phyloP scores from a whole-genome alignment of 2,888 invertebrate genomes.

The Leptarthrus brevirostris region DNA sequence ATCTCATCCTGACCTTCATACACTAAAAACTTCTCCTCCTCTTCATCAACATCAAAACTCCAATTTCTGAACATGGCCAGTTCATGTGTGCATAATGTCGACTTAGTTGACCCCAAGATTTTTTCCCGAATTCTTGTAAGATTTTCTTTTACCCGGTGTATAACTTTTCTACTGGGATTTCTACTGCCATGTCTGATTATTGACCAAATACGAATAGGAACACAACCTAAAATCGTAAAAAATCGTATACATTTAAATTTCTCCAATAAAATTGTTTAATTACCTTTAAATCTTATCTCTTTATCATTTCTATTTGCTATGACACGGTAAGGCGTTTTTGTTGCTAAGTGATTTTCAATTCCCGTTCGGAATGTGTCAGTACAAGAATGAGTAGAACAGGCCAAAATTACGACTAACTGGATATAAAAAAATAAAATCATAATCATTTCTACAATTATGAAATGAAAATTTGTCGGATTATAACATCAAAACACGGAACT shows the following conservation, averaged over 20 bases:
- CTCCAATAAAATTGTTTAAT: conserved; percentile 24
- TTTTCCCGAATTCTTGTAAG: conserved; percentile 70
- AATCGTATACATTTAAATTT: too few relatives aligned
- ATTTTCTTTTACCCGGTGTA: conserved; percentile 69
- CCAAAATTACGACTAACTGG: conserved; percentile 44
- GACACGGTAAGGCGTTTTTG: conserved; percentile 80
- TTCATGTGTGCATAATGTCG: conserved; percentile 68
- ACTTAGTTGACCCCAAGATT: conserved; percentile 69
- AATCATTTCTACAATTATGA: conserved; percentile 1
- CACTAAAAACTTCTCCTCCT: conserved; percentile 73
- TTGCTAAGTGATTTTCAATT: conserved; percentile 71
- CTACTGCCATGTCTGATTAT: conserved; percentile 83
- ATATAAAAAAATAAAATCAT: conserved; percentile 14
- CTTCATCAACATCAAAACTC: conserved; percentile 69
- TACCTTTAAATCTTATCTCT: conserved; percentile 72
- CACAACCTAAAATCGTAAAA: conserved; percentile 70
- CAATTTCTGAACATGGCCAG: conserved; percentile 70
- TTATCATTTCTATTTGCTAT: conserved; percentile 74
- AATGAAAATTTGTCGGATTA: conserved; percentile 3
- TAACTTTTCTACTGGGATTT: conserved; percentile 73
- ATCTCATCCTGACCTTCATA: conserved; percentile 83
- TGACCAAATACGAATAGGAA: conserved; percentile 78
- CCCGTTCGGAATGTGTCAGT: conserved; percentile 59
- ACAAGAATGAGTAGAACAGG: conserved; percentile 56
- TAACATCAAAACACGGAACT: not conserved